Base-by-base conservation (phyloP, 2,888 invertebrate species). In the Amiota communis region DNA sequence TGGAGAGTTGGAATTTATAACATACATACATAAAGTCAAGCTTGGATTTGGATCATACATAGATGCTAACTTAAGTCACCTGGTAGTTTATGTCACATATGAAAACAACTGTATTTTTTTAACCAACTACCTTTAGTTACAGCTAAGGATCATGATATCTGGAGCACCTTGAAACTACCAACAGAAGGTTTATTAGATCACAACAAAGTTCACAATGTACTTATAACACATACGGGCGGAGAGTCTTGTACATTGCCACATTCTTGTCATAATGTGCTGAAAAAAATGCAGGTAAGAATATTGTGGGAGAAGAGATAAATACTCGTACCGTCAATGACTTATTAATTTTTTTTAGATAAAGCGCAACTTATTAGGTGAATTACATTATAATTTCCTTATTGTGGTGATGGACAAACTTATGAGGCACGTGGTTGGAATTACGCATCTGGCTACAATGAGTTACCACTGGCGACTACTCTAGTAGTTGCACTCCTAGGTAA, bases 361-460 rank as follows among this genome's bases (percentile, higher is more conserved):
- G 67, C 11, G n/a, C 67, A 74, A 15, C 2, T 36, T 6, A 6
- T 2, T 6, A 6, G 65, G 59, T 36, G 87, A 89, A 72, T 76
- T 89, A 8, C 90, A 89, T 0, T 91, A 90, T 78, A 92, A 91
- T 80, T 92, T 92, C 74, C 79, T 92, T 68, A 87, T 92, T 69
- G 91, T 0, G 88, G 91, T 1, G 89, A 91, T 76, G 91, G 91
- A 0, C 87, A 90, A 78, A 89, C 88, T 0, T 92, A 90, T 74
- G 91, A 91, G 78, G 90, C 85, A 2, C 87, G 91, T 0, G 92
- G 92, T 0, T 92, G 92, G 91, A 81, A 86, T 1, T 81, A 84
- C 74, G 85, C 83, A 15, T 90, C 90, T 49, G 84, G 87, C 3
- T 79, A 88, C 59, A 82, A 2, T 0, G 57, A 76, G 0, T 70